These are phyloP conservation scores for Ectemnius cavifrons DNA, from an alignment of 2,888 invertebrate genomes.

Conservation along the genomic window DNA sequence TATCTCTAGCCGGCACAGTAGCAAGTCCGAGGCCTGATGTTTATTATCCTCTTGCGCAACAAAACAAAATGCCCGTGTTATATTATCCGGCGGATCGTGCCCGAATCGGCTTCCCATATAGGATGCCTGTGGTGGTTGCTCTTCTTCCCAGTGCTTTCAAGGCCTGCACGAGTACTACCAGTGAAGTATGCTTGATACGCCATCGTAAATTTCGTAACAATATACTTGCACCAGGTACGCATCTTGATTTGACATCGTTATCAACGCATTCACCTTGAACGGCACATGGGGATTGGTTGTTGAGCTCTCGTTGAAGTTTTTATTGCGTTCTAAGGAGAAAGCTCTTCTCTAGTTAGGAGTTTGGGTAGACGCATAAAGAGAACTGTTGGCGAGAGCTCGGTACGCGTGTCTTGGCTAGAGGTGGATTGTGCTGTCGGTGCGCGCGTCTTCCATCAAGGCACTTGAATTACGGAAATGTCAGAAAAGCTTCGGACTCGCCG, in stretches of 20 bases:
- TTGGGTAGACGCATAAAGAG: too few relatives aligned
- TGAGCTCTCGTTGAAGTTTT: too few relatives aligned
- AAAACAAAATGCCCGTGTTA: conserved; percentile 57
- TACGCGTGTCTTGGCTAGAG: too few relatives aligned
- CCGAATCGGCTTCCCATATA: conserved; percentile 58
- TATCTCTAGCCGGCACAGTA: conserved; percentile 65
- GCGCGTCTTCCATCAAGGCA: not conserved
- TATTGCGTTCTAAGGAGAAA: too few relatives aligned
- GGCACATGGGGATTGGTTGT: too few relatives aligned
- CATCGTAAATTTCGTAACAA: not conserved
- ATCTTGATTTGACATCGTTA: too few relatives aligned
- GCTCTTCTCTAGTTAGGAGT: too few relatives aligned
- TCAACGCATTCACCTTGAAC: too few relatives aligned
- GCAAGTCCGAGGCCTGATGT: conserved; percentile 54
- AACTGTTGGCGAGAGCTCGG: too few relatives aligned
- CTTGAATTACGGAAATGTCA: conserved; percentile 23
- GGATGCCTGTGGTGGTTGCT: conserved; percentile 40
- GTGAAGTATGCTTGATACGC: conserved; percentile 1
- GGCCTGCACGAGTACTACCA: conserved; percentile 34
- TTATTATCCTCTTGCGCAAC: conserved; percentile 65
- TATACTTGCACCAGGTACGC: not conserved
- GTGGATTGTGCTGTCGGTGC: not conserved
- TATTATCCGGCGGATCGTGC: conserved; percentile 54
- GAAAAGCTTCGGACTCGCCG: conserved; percentile 32
- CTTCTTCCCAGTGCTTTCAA: conserved; percentile 42